Base-by-base conservation (phyloP, 53 echinoderm and acorn worm species). In the Echinarachnius parma region DNA sequence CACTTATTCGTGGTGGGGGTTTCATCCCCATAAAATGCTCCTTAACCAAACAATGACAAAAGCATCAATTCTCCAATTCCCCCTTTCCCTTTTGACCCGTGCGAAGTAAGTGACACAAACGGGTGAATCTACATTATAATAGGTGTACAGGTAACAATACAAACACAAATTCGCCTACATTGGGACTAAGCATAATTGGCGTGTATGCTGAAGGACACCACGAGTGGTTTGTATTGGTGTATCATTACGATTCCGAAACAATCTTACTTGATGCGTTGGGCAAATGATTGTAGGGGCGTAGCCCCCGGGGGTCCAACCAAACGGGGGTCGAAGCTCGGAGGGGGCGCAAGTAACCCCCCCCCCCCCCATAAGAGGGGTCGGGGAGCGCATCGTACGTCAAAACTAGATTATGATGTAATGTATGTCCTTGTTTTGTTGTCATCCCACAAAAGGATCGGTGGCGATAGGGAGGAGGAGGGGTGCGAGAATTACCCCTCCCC, bases 151-250 rank as follows among this genome's bases (percentile, higher is more conserved):
- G 74, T 56, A 72, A 56, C 74, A 56, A 72, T 54, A 56, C 57
- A 14, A 35, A 56, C 74, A 72, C 39, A 72, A 72, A 56, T 35
- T 36, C 24, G 28, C 36, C 14, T 45, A 57, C 56, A 52, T 26
- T 56, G 39, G 57, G 44, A 54, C 57, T 72, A 72, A 72, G 74
- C 28, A 72, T 72, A 72, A 72, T 72, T 72, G 74, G 74, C 74
- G 46, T 56, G 35, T 25, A n/a, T n/a, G n/a, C 37, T 27, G 9
- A 20, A 16, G 27, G 74, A 56, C 21, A 9, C 21, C 11, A 39
- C 25, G 22, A 15, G 42, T 7, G 44, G 55, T 37, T 34, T 27
- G 55, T 23, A 56, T 72, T 37, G 74, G 57, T 56, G 28, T 72
- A 72, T 72, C 74, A 72, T 72, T 21, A 19, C 45, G 11, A 44